phyloP scores from a whole-genome alignment of 2,797 vertebrate genomes.

The Myripristis murdjan region DNA sequence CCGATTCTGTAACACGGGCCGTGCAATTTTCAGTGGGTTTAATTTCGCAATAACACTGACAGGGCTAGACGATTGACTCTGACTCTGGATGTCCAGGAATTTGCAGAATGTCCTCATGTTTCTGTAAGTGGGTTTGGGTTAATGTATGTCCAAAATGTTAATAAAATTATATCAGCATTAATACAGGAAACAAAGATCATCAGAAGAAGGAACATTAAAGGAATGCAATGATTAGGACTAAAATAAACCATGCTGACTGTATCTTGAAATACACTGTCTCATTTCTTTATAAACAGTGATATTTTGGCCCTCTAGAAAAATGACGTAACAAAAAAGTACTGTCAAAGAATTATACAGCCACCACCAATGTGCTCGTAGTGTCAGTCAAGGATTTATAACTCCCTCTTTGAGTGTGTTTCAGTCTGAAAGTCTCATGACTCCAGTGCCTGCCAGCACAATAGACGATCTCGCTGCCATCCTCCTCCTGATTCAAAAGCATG shows the following conservation, averaged over 20 bases:
- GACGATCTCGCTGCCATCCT: neutral
- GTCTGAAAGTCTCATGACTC: slow-evolving; percentile 7
- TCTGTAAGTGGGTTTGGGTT: neutral
- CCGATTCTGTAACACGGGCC: neutral
- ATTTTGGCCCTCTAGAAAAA: slow-evolving; percentile 9
- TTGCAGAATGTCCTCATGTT: too few species aligned
- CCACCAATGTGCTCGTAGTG: too few species aligned
- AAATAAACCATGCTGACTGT: slow-evolving; percentile 1
- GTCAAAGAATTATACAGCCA: slow-evolving; percentile 17
- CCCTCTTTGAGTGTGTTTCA: neutral
- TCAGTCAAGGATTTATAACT: too few species aligned
- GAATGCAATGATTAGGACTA: neutral
- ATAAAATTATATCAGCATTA: slow-evolving; percentile 13
- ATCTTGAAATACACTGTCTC: neutral
- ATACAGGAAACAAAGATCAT: neutral
- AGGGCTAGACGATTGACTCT: too few species aligned
- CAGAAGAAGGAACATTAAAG: too few species aligned
- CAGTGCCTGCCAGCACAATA: neutral
- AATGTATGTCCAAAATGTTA: slow-evolving; percentile 2
- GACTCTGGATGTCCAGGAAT: too few species aligned
- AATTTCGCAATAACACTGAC: neutral
- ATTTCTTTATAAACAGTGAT: slow-evolving; percentile 19
- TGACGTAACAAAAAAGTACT: slow-evolving; percentile 1
- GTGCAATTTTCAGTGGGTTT: slow-evolving; percentile 12
- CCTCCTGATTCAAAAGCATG: neutral